Base-by-base conservation (phyloP, 2,113 vertebrate species). In the Festucalex cinctus region DNA sequence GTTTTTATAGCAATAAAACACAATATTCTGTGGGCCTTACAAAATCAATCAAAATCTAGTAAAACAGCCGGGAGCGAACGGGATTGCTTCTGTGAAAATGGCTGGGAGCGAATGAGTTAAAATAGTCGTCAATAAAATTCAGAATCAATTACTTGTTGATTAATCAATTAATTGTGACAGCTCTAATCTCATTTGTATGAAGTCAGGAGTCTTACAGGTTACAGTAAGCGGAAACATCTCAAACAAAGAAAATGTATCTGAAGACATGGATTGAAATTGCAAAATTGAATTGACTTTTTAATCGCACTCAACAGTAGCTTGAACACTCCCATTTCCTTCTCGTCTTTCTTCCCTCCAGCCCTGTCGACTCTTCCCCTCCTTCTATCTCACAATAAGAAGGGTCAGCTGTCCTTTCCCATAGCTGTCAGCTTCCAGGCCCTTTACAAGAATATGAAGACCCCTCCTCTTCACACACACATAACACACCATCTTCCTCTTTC, bases 381-480 rank as follows among this genome's bases (percentile, higher is more conserved):
- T 60, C 68, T 67, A 9, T 49, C 72, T 76, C 57, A 41, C 35
- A 61, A 39, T 19, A 78, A 73, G 73, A 76, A 70, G 73, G 78
- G 73, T 78, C 78, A 76, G 76, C 76, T 78, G 82, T 84, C 76
- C 68, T 84, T 74, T 81, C 65, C 68, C 70, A 76, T 78, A 64
- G 76, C 73, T 81, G 75, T 83, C 78, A 83, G 73, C 70, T 71
- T 63, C 63, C 49, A n/a, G 68, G 67, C 73, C 68, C 75, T 73
- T 75, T 78, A 74, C 78, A 80, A 71, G 70, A 69, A 63, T 54
- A 68, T 70, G 66, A 73, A 37, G 61, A 70, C 66, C 75, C 67
- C n/a, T 54, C 81, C 70, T 36, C 0, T 16, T 19, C 20, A 20
- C 24, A 28, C n/a, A 26, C 22, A 44, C 37, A 44, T 37, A 39